Evolutionary conservation across 1,140 invertebrate species (phyloP).

Genomic region (Nautilus pompilius): DNA sequence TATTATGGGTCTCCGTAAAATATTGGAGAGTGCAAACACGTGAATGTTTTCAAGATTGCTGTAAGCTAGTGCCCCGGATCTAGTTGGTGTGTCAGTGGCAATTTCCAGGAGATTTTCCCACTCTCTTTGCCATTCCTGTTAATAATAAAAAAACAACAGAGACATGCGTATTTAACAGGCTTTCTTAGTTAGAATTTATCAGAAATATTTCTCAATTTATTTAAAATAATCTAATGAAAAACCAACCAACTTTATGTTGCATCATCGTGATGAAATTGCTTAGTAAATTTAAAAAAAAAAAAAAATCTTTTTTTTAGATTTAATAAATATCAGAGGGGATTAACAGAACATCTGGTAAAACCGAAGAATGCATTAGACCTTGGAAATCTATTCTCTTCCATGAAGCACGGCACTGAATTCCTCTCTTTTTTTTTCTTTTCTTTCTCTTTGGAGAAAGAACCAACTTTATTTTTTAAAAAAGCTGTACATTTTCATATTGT

Average conservation of each 20-base stretch:
- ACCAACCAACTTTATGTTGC: too few relatives aligned
- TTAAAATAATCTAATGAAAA: neutral
- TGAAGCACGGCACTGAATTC: constrained; percentile 12
- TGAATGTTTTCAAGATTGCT: constrained; percentile 81
- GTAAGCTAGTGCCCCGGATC: constrained; percentile 55
- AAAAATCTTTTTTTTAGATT: neutral
- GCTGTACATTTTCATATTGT: too few relatives aligned
- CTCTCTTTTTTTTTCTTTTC: neutral
- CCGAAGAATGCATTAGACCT: neutral
- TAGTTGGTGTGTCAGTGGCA: constrained; percentile 5
- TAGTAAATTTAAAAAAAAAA: neutral
- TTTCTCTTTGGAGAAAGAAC: neutral
- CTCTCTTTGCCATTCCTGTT: constrained; percentile 29
- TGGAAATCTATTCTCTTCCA: constrained; percentile 13
- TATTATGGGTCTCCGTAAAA: constrained; percentile 78
- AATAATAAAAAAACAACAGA: constrained; percentile 4
- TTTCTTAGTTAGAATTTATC: neutral
- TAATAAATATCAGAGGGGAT: too few relatives aligned
- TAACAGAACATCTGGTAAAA: too few relatives aligned
- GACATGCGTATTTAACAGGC: neutral
- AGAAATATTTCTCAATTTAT: neutral
- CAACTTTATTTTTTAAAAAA: constrained; percentile 14
- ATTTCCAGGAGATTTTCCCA: constrained; percentile 34
- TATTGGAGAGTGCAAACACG: constrained; percentile 78
- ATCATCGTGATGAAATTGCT: neutral